A percentile compares a stretch with the other conserved stretches of the same genome.
Evolutionary conservation across 2,888 invertebrate species (phyloP).

Genomic region (Lymantria monacha): DNA sequence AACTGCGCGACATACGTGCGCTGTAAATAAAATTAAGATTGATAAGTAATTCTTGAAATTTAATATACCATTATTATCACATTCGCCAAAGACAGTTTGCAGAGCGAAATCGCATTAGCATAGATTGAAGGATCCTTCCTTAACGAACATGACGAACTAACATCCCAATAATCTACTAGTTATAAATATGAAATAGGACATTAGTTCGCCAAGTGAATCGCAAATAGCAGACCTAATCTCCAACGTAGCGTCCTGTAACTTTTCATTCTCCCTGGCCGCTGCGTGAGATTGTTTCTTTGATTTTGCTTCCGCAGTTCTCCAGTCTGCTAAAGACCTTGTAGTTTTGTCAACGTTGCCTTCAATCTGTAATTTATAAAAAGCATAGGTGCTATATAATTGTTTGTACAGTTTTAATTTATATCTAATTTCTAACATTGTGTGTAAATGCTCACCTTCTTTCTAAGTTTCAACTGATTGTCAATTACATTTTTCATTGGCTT

Average conservation of each 20-base stretch:
- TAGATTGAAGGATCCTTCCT: slow-evolving; percentile 63
- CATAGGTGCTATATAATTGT: background rate
- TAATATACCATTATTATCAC: slow-evolving; percentile 14
- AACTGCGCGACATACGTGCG: slow-evolving; percentile 72
- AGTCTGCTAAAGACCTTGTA: slow-evolving; percentile 90
- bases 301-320: slow-evolving; percentile 93
- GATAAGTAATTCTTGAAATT: slow-evolving; percentile 13
- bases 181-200: slow-evolving; percentile 26
- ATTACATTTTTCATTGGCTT: slow-evolving; percentile 91
- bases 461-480: slow-evolving; percentile 86
- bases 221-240: slow-evolving; percentile 68
- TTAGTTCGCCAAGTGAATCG: slow-evolving; percentile 37
- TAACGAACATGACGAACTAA: slow-evolving; percentile 25
- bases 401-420: background rate
- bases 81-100: slow-evolving; percentile 48
- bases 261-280: slow-evolving; percentile 94
- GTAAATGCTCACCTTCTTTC: slow-evolving; percentile 83
- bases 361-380: slow-evolving; percentile 63
- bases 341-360: slow-evolving; percentile 93
- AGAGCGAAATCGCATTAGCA: slow-evolving; percentile 43
- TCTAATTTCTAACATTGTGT: slow-evolving; percentile 8
- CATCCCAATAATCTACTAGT: slow-evolving; percentile 14
- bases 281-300: slow-evolving; percentile 94
- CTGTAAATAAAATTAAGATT: slow-evolving; percentile 51
- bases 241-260: slow-evolving; percentile 89